A percentile compares a stretch with the other conserved stretches of the same genome.
These are phyloP conservation scores for Sanderia malayensis DNA, from an alignment of 30 jellyfish, hydroid and myxozoan genomes.

Conservation along the genomic window DNA sequence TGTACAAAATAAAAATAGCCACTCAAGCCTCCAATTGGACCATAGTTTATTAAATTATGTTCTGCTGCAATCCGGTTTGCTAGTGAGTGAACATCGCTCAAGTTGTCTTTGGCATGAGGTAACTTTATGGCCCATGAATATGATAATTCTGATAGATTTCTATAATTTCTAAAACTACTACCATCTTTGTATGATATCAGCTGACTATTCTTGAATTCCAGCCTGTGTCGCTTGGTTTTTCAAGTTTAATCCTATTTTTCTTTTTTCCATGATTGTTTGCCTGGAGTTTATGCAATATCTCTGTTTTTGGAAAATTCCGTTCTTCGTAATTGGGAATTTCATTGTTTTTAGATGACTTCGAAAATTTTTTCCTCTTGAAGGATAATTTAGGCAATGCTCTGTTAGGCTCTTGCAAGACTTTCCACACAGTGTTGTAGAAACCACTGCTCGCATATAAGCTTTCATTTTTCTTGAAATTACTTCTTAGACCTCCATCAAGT, in stretches of 20 bases:
- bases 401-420: not conserved
- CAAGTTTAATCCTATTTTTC: not conserved
- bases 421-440: not conserved
- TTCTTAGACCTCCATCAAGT: not conserved
- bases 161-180: not conserved
- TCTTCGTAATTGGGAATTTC: not conserved
- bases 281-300: not conserved
- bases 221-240: not conserved
- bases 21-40: slow-evolving; percentile 92
- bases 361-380: too few species aligned
- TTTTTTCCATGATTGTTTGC: not conserved
- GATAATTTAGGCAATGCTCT: not conserved
- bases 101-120: slow-evolving; percentile 13
- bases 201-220: not conserved
- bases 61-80: slow-evolving; percentile 71
- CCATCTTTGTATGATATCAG: not conserved
- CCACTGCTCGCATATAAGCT: not conserved
- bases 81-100: not conserved
- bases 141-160: slow-evolving; percentile 2
- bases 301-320: not conserved
- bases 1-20: slow-evolving; percentile 91
- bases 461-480: not conserved
- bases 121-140: slow-evolving; percentile 84
- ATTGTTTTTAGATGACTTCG: not conserved
- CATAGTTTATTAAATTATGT: slow-evolving; percentile 71